phyloP scores from a whole-genome alignment of 2,797 vertebrate genomes.

The Xerus rutilus region DNA sequence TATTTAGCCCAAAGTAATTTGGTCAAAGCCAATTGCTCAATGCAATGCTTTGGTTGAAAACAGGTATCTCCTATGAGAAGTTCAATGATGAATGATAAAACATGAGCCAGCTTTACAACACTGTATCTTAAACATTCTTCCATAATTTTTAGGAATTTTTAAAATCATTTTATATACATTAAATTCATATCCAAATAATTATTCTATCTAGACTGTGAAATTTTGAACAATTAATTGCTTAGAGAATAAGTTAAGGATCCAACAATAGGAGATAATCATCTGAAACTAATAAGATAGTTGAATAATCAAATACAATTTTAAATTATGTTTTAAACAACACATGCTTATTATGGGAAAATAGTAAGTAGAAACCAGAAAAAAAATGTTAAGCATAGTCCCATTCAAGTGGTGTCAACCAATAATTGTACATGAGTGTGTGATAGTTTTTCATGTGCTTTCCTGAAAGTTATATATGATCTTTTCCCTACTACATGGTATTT shows the following conservation, averaged over 20 bases:
- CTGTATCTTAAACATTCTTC: neutral
- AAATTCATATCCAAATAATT: conserved; percentile 2
- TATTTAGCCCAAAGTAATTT: neutral
- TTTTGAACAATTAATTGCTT: conserved; percentile 18
- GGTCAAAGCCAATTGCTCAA: neutral
- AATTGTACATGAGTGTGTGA: neutral
- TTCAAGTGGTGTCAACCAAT: neutral
- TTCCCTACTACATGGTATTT: neutral
- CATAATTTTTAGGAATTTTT: neutral
- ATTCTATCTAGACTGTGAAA: neutral
- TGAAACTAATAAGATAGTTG: neutral
- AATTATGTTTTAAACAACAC: neutral
- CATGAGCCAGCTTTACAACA: neutral
- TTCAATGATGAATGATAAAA: neutral
- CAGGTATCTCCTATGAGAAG: neutral
- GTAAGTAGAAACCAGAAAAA: conserved; percentile 8
- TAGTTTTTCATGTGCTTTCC: neutral
- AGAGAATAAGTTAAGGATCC: neutral
- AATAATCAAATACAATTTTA: neutral
- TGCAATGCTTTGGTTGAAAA: neutral
- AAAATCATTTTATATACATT: neutral
- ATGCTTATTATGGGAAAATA: neutral
- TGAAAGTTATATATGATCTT: neutral
- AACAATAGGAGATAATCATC: neutral
- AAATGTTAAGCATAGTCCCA: neutral